phyloP scores from a whole-genome alignment of 2,113 vertebrate species.

The Gambusia affinis region DNA sequence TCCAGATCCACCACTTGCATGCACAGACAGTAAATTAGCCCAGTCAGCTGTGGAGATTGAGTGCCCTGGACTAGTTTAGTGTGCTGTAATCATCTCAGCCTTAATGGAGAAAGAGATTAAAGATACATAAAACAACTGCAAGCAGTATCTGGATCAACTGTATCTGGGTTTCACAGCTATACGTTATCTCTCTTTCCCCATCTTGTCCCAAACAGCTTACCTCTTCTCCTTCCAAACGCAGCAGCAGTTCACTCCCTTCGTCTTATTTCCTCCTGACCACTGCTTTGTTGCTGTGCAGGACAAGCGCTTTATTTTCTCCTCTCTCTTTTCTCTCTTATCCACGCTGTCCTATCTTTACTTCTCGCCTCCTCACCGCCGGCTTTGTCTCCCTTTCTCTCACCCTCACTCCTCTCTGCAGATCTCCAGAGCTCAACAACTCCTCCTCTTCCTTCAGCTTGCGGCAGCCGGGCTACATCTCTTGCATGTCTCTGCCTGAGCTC shows the following conservation, averaged over 20 bases:
- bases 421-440: constrained; percentile 69
- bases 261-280: constrained; percentile 22
- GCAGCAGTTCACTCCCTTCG: constrained; percentile 42
- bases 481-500: constrained; percentile 75
- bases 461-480: constrained; percentile 75
- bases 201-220: constrained; percentile 32
- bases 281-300: constrained; percentile 22
- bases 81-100: constrained; percentile 23
- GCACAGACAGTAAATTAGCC: constrained; percentile 41
- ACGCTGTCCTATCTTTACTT: constrained; percentile 46
- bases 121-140: constrained; percentile 24
- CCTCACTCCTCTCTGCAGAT: constrained; percentile 69
- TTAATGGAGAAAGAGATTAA: not conserved
- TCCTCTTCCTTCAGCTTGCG: constrained; percentile 74
- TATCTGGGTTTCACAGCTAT: not conserved
- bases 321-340: constrained; percentile 24
- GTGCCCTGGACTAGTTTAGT: not conserved
- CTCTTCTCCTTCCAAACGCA: constrained; percentile 52
- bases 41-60: constrained; percentile 58
- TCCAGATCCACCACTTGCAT: constrained; percentile 2
- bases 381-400: constrained; percentile 64
- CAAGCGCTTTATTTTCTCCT: constrained; percentile 24
- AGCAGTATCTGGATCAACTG: not conserved
- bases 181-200: not conserved
- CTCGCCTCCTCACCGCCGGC: constrained; percentile 66